Evolutionary conservation across 2,888 invertebrate genomes (phyloP).

Genomic region (Spodoptera exigua): DNA sequence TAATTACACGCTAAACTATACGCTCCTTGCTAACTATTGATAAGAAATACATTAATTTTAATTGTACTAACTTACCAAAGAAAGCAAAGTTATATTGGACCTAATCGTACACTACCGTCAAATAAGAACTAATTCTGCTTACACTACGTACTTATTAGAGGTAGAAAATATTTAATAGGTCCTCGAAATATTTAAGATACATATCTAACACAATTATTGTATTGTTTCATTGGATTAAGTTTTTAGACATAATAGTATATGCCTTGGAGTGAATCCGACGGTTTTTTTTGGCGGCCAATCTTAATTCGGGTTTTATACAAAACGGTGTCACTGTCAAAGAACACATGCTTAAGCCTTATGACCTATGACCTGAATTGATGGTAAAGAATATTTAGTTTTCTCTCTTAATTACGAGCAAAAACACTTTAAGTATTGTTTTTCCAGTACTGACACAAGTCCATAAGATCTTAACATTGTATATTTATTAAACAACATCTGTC

Average conservation of each 20-base stretch:
- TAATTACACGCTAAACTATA: conserved; percentile 46
- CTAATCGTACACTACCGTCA: conserved; percentile 48
- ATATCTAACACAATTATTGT: background rate
- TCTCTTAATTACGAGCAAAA: too few relatives aligned
- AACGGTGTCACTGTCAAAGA: too few relatives aligned
- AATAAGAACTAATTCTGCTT: conserved; percentile 47
- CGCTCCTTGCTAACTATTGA: conserved; percentile 56
- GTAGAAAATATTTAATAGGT: conserved; percentile 56
- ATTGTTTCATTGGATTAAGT: too few relatives aligned
- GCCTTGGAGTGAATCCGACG: too few relatives aligned
- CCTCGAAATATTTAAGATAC: conserved; percentile 42
- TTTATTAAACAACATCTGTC: conserved; percentile 11
- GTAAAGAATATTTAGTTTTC: too few relatives aligned
- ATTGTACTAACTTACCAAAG: conserved; percentile 56
- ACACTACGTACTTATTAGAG: conserved; percentile 52
- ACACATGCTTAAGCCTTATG: too few relatives aligned
- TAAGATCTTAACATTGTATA: background rate
- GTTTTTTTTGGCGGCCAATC: too few relatives aligned
- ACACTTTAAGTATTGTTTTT: too few relatives aligned
- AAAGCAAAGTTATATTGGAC: conserved; percentile 54
- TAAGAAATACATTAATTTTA: conserved; percentile 52
- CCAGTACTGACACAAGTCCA: background rate
- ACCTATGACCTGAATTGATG: too few relatives aligned
- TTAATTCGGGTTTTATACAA: too few relatives aligned
- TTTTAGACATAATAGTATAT: too few relatives aligned